These are phyloP conservation scores for Tetraodon nigroviridis DNA, from an alignment of 2,113 vertebrate species.

Conservation along the genomic window DNA sequence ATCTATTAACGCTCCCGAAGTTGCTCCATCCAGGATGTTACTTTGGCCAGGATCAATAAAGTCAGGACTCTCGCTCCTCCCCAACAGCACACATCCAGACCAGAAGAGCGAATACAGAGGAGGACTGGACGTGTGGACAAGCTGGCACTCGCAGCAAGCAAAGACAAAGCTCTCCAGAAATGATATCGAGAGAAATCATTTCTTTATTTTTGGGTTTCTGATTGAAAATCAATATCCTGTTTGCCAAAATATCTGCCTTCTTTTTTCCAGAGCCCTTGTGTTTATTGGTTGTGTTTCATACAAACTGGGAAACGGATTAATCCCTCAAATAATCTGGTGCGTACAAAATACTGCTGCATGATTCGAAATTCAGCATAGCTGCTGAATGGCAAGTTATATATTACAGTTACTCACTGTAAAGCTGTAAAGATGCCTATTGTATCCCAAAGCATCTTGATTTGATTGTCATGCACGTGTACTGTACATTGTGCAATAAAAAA, in stretches of 20 bases:
- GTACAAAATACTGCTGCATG: constrained; percentile 8
- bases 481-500: no score
- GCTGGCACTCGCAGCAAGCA: constrained; percentile 17
- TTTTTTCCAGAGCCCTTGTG: constrained; percentile 8
- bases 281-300: constrained; percentile 13
- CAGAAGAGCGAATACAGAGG: constrained; percentile 29
- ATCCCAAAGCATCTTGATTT: constrained; percentile 9
- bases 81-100: constrained; percentile 13
- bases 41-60: not conserved
- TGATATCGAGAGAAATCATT: constrained; percentile 25
- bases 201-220: constrained; percentile 26
- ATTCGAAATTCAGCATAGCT: constrained; percentile 15
- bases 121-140: constrained; percentile 21
- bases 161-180: constrained; percentile 12
- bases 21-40: constrained; percentile 6
- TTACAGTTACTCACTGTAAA: no score
- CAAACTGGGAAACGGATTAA: constrained; percentile 27
- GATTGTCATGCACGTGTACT: not conserved
- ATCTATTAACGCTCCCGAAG: constrained; percentile 1
- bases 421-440: constrained; percentile 17
- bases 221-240: constrained; percentile 33
- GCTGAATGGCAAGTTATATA: not conserved
- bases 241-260: constrained; percentile 17
- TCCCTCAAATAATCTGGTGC: constrained; percentile 19
- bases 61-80: constrained; percentile 9